Base-by-base conservation (phyloP, 1,140 invertebrate genomes). In the Heterodera schachtii region DNA sequence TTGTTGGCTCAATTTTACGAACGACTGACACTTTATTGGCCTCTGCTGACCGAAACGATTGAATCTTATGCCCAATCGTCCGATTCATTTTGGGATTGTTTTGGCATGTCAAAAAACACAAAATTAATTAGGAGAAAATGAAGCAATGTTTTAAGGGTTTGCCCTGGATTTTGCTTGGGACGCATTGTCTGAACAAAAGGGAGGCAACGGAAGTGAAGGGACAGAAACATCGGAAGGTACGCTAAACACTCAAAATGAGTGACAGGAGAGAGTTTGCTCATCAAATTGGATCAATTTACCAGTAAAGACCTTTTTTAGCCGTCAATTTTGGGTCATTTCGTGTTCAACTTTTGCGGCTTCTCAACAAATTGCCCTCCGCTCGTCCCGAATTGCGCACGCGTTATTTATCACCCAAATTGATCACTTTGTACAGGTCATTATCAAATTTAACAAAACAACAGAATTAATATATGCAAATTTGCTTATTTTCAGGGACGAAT, bases 21-120 rank as follows among this genome's bases (percentile, higher is more conserved):
- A 82, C 77, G 57, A 0, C 57, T 84, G n/a, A 86, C 83, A 4
- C 57, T 79, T 60, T 83, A 77, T 47, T 84, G 83, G 83, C 83
- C 83, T 16, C 57, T 76, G 19, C 21, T 84, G 21, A 21, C 16
- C 43, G 83, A 84, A 74, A 49, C 49, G 16, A 78, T 79, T 19
- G 79, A 85, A 70, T 69, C 80, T 4, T 85, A 73, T 43, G 47
- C 73, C 21, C 66, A 49, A 5, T 57, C 67, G 43, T 7, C 57
- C 11, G 52, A 82, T 47, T 13, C 7, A 5, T 84, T 57, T 81
- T 83, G 83, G 73, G 31, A 49, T 16, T 75, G n/a, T 85, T 86
- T 74, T 44, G 75, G 57, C 47, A 13, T 41, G 47, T 64, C 16
- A 19, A 19, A 64, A 19, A 31, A 31, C 31, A 31, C 1, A 31